Percentiles rank a stretch among this genome's conserved stretches.
These are phyloP conservation scores for Leucophenga montana DNA, from an alignment of 2,888 invertebrate species.

Conservation along the genomic window DNA sequence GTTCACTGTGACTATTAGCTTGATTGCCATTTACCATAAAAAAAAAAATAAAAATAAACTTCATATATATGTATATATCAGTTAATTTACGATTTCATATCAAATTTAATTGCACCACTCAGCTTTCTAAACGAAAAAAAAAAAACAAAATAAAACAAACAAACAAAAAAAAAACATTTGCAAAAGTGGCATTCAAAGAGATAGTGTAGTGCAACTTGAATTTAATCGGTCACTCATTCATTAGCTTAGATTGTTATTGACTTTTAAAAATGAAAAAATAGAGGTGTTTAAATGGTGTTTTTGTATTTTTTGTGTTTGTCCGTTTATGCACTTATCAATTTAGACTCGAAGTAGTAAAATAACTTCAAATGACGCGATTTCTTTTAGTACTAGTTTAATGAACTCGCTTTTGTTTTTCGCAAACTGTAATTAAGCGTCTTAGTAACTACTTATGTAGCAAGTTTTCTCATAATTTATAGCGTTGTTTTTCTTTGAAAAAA, in stretches of 20 bases:
- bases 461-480: constrained; percentile 18
- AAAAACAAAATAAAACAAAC: background rate
- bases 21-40: background rate
- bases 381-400: constrained; percentile 3
- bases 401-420: background rate
- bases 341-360: too few species aligned
- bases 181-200: background rate
- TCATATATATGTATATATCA: background rate
- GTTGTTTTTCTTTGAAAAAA: background rate
- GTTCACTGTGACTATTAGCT: background rate
- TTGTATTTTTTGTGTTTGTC: background rate
- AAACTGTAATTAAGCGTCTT: too few species aligned
- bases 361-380: background rate
- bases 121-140: background rate
- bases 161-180: background rate
- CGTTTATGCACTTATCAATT: too few species aligned
- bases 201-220: too few species aligned
- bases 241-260: too few species aligned
- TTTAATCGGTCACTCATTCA: too few species aligned
- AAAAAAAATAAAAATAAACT: background rate
- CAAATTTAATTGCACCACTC: constrained; percentile 10
- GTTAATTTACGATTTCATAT: constrained; percentile 17
- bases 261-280: too few species aligned
- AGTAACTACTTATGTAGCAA: too few species aligned
- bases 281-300: background rate